These are phyloP conservation scores for Antheraea pernyi DNA, from an alignment of 1,140 invertebrate genomes.

Conservation along the genomic window DNA sequence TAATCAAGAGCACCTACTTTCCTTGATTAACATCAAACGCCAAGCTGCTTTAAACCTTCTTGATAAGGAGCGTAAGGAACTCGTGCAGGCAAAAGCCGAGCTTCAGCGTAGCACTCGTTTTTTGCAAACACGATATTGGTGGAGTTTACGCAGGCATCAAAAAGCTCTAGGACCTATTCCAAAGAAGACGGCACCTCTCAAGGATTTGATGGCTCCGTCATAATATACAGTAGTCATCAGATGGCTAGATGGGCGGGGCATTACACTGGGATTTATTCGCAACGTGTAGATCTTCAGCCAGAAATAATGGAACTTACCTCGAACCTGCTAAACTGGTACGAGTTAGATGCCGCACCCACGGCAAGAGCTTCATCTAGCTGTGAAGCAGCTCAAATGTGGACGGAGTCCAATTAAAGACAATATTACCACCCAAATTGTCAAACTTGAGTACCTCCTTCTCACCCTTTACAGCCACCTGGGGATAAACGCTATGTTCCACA, in stretches of 20 bases:
- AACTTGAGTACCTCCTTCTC: conserved; percentile 13
- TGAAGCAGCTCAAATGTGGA: conserved; percentile 19
- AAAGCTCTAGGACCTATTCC: neutral
- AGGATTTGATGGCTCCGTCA: conserved; percentile 22
- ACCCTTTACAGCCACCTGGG: conserved; percentile 17
- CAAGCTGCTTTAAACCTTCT: too few relatives aligned
- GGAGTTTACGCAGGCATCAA: too few relatives aligned
- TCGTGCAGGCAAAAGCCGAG: too few relatives aligned
- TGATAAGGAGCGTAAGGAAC: too few relatives aligned
- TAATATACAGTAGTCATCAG: conserved; percentile 17
- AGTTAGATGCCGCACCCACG: conserved; percentile 20
- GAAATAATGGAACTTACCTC: conserved; percentile 11
- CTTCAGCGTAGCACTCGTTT: too few relatives aligned
- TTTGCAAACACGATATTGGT: too few relatives aligned
- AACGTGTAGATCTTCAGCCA: conserved; percentile 11
- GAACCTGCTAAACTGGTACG: conserved; percentile 9
- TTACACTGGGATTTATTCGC: conserved; percentile 20
- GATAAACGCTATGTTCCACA: conserved; percentile 13
- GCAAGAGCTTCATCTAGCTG: conserved; percentile 12
- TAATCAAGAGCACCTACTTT: too few relatives aligned
- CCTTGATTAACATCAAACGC: too few relatives aligned
- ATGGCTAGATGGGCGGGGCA: conserved; percentile 22
- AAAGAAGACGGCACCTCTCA: conserved; percentile 29
- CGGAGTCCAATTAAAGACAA: conserved; percentile 20
- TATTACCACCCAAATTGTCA: conserved; percentile 17